Evolutionary conservation across 1,140 invertebrate genomes (phyloP).

Genomic region (Tetramorium alpestre): DNA sequence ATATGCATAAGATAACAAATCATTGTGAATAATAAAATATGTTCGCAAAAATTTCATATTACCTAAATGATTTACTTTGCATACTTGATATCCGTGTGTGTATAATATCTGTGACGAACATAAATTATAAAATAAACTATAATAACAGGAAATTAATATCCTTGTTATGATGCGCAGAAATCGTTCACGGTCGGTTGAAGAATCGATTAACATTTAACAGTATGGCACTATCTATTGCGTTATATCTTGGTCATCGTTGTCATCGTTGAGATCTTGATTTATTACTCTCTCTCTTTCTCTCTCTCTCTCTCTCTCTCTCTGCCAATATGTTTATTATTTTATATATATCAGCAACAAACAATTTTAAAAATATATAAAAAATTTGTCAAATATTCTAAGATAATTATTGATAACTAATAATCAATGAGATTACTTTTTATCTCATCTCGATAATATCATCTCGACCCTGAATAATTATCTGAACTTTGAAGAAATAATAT

Average conservation of each 20-base stretch:
- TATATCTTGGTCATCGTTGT: background rate
- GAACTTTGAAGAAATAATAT: background rate
- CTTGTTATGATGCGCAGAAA: slow-evolving; percentile 2
- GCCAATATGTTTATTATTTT: background rate
- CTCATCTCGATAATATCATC: background rate
- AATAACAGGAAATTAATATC: slow-evolving; percentile 27
- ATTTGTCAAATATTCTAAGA: slow-evolving; percentile 7
- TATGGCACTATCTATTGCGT: background rate
- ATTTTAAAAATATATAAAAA: background rate
- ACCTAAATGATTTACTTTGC: slow-evolving; percentile 10
- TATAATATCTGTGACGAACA: background rate
- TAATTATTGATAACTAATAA: slow-evolving; percentile 53
- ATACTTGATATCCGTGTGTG: background rate
- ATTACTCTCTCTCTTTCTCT: background rate
- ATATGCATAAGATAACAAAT: background rate
- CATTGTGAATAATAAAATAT: background rate
- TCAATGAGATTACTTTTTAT: slow-evolving; percentile 26
- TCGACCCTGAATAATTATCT: background rate
- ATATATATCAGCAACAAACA: background rate
- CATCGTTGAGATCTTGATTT: slow-evolving; percentile 12
- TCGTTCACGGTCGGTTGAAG: slow-evolving; percentile 11
- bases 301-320: slow-evolving; percentile 3
- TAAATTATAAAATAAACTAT: slow-evolving; percentile 32
- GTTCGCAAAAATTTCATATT: background rate
- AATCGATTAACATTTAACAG: slow-evolving; percentile 27